Conservation (phyloP, 2,888 invertebrate genomes). For the Rosalia funebris region DNA sequence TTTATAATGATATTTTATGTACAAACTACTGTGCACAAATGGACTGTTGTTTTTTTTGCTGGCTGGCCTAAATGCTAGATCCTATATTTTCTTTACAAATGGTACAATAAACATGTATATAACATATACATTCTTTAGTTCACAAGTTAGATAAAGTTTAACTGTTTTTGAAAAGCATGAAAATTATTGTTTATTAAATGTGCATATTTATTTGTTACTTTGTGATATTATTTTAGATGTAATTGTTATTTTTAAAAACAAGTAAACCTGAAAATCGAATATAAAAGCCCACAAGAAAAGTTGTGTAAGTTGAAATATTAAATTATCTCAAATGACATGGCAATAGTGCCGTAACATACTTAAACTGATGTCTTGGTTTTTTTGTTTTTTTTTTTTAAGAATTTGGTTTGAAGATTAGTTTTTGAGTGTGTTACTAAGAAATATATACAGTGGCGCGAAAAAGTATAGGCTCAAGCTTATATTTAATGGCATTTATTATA, state of each 20-base stretch:
- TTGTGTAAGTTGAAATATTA: too few species aligned
- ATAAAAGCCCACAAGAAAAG: too few species aligned
- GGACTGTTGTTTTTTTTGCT: neutral
- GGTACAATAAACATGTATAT: constrained; percentile 19
- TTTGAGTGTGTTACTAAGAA: too few species aligned
- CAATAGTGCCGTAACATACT: too few species aligned
- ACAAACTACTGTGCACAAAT: neutral
- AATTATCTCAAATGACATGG: too few species aligned
- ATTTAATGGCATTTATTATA: too few species aligned
- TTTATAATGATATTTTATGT: neutral
- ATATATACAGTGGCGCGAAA: too few species aligned
- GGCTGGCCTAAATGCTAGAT: neutral
- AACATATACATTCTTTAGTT: constrained; percentile 42
- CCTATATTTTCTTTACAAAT: neutral
- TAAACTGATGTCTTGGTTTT: too few species aligned
- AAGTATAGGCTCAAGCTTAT: too few species aligned
- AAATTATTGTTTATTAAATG: constrained; percentile 24
- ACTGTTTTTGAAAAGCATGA: constrained; percentile 40
- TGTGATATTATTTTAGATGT: constrained; percentile 49
- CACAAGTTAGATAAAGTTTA: constrained; percentile 42
- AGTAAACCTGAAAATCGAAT: neutral
- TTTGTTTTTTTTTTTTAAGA: too few species aligned
- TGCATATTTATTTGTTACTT: constrained; percentile 33
- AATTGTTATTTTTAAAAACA: constrained; percentile 28
- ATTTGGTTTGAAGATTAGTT: too few species aligned